These are phyloP conservation scores for Malaclemys terrapin DNA, from an alignment of 2,113 vertebrate genomes.

Conservation along the genomic window DNA sequence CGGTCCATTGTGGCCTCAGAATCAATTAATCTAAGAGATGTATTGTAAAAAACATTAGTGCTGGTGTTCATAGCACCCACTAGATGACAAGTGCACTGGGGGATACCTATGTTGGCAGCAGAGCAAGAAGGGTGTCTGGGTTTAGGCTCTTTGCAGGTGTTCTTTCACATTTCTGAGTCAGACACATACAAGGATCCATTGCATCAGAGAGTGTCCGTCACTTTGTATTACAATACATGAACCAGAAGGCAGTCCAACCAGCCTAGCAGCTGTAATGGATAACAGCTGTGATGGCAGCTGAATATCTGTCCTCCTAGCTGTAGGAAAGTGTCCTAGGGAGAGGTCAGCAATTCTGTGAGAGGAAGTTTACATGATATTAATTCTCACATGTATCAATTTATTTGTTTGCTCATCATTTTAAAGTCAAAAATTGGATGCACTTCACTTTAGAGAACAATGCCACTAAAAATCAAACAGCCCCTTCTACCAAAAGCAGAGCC, in stretches of 20 bases:
- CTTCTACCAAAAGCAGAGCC: background rate
- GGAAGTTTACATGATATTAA: background rate
- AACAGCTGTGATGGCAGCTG: constrained; percentile 42
- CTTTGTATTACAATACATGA: constrained; percentile 1
- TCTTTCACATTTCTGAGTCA: background rate
- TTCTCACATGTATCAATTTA: background rate
- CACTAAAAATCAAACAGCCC: background rate
- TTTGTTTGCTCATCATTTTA: background rate
- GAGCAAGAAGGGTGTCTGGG: background rate
- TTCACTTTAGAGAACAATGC: background rate
- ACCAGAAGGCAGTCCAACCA: constrained; percentile 3
- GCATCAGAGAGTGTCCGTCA: constrained; percentile 11
- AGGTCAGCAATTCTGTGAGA: constrained; percentile 15
- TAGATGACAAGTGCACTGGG: rapidly evolving
- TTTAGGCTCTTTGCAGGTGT: constrained; percentile 35
- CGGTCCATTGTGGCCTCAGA: background rate
- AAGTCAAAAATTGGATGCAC: background rate
- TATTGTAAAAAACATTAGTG: background rate
- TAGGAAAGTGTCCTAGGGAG: constrained; percentile 25
- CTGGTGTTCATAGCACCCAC: constrained; percentile 8
- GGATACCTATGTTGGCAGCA: constrained; percentile 22
- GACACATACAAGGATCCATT: background rate
- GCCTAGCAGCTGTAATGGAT: background rate
- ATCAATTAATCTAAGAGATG: background rate
- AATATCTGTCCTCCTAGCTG: background rate